Conservation (phyloP, 2,797 vertebrate species). For the Acestrorhynchus altus region DNA sequence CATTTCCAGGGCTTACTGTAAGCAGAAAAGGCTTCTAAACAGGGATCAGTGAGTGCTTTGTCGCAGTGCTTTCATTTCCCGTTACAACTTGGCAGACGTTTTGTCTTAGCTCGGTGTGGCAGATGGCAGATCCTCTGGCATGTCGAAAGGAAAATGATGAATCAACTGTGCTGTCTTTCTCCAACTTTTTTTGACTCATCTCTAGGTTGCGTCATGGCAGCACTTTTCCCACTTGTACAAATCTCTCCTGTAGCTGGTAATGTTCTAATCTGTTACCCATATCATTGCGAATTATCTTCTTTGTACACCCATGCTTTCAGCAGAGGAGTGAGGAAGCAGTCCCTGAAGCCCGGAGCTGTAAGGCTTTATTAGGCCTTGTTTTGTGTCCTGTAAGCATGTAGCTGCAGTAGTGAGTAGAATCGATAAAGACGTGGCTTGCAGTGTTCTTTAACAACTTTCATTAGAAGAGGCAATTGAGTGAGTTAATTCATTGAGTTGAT, state of each 20-base stretch:
- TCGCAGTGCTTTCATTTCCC: constrained; percentile 28
- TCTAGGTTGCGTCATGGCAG: background rate
- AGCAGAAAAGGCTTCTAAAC: background rate
- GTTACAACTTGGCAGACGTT: constrained; percentile 39
- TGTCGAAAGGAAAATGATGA: constrained; percentile 31
- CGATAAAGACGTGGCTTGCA: constrained; percentile 13
- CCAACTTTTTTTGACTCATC: background rate
- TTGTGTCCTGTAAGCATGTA: background rate
- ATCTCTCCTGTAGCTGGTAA: background rate
- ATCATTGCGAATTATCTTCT: background rate
- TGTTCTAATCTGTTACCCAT: background rate
- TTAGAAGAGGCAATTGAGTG: constrained; percentile 31
- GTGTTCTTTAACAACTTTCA: constrained; percentile 27
- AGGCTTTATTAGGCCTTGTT: constrained; percentile 11
- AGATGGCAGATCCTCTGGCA: constrained; percentile 53
- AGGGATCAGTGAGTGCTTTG: constrained; percentile 33
- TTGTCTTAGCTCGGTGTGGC: constrained; percentile 50
- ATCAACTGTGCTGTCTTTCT: constrained; percentile 45
- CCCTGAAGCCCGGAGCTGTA: background rate
- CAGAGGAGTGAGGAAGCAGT: background rate
- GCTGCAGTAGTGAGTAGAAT: background rate
- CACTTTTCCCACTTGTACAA: background rate
- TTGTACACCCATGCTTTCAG: background rate
- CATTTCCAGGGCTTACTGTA: background rate
- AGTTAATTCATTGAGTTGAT: constrained; percentile 34